Percentiles rank a stretch among this genome's conserved stretches.
These are phyloP conservation scores for Euura lappo DNA, from an alignment of 1,140 invertebrate genomes.

Conservation along the genomic window DNA sequence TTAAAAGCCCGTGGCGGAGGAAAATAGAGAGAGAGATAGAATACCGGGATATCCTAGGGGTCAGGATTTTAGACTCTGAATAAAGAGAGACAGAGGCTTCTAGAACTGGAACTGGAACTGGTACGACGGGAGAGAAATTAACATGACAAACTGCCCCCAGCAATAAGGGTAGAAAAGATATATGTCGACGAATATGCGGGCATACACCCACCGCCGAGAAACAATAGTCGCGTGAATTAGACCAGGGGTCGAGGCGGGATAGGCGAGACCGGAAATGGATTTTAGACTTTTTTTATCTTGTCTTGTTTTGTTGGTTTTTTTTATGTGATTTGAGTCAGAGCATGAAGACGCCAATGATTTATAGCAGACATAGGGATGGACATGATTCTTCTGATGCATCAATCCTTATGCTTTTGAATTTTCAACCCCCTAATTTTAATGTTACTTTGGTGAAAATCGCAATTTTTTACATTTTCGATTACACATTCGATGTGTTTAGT, in stretches of 20 bases:
- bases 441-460: too few relatives aligned
- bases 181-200: conserved; percentile 59
- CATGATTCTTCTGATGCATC: too few relatives aligned
- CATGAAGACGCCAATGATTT: too few relatives aligned
- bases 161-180: conserved; percentile 61
- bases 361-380: too few relatives aligned
- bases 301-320: neutral
- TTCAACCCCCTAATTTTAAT: too few relatives aligned
- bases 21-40: conserved; percentile 11
- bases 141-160: conserved; percentile 63
- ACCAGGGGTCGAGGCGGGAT: neutral
- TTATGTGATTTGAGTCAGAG: neutral
- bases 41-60: neutral
- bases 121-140: conserved; percentile 52
- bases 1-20: conserved; percentile 9
- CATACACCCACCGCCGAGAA: conserved; percentile 45
- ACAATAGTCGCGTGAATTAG: conserved; percentile 48
- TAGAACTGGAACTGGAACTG: conserved; percentile 17
- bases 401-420: too few relatives aligned
- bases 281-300: neutral
- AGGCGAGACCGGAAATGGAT: neutral
- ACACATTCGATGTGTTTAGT: too few relatives aligned
- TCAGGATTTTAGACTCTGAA: conserved; percentile 24
- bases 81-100: conserved; percentile 16
- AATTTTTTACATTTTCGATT: too few relatives aligned